phyloP scores from a whole-genome alignment of 2,888 invertebrate species.

The Macroteleia sp. region DNA sequence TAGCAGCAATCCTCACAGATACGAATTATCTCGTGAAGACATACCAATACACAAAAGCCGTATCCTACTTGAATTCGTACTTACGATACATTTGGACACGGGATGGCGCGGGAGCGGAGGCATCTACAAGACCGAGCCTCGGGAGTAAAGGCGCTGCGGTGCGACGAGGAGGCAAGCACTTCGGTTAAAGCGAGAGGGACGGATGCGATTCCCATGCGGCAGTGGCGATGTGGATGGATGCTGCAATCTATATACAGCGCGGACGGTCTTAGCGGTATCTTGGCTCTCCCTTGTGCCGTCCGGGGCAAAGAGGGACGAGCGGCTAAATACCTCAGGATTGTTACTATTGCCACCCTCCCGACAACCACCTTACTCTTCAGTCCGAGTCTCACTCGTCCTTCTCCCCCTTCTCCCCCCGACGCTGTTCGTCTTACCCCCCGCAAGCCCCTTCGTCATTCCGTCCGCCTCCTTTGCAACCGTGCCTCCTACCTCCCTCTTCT shows the following conservation, averaged over 20 bases:
- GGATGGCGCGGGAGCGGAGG: constrained; percentile 36
- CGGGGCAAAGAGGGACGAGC: constrained; percentile 68
- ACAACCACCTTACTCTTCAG: constrained; percentile 66
- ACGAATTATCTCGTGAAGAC: constrained; percentile 62
- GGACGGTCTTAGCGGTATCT: constrained; percentile 83
- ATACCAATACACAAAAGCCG: constrained; percentile 64
- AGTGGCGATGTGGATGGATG: constrained; percentile 78
- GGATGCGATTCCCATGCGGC: constrained; percentile 71
- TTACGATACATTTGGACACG: constrained; percentile 63
- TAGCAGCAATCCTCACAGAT: constrained; percentile 34
- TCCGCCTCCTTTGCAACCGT: constrained; percentile 68
- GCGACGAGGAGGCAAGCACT: constrained; percentile 58
- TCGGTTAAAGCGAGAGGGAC: constrained; percentile 68
- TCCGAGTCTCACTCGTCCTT: constrained; percentile 67
- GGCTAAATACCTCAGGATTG: constrained; percentile 84
- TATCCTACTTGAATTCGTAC: constrained; percentile 65
- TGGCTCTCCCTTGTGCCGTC: constrained; percentile 79
- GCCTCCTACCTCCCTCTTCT: constrained; percentile 73
- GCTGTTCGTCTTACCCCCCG: constrained; percentile 39
- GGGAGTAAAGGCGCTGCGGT: constrained; percentile 54
- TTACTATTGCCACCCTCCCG: constrained; percentile 81
- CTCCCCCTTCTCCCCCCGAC: constrained; percentile 44
- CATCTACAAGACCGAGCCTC: constrained; percentile 51
- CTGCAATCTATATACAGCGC: constrained; percentile 73
- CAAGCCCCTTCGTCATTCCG: constrained; percentile 61